Conservation (phyloP, 1,140 invertebrate genomes). For the Drosophila tsacasi region DNA sequence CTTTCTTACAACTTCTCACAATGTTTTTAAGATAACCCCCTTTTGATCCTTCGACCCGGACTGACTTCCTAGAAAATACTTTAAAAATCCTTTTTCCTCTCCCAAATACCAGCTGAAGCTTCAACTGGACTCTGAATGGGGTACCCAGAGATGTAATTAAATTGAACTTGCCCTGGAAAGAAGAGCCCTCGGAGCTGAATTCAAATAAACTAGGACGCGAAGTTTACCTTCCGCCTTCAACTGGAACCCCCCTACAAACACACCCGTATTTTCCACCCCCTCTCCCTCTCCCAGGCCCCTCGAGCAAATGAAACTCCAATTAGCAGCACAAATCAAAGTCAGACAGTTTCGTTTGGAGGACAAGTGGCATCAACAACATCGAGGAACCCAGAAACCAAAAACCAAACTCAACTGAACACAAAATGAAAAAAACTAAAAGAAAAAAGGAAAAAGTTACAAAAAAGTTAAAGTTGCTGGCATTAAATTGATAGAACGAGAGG, state of each 20-base stretch:
- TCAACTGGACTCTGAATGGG: neutral
- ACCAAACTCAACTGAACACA: constrained; percentile 9
- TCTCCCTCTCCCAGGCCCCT: neutral
- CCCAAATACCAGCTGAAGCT: neutral
- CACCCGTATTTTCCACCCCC: neutral
- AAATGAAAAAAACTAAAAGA: constrained; percentile 27
- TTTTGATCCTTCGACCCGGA: neutral
- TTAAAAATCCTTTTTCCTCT: neutral
- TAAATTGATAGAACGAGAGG: constrained; percentile 67
- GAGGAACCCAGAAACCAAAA: constrained; percentile 38
- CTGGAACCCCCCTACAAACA: neutral
- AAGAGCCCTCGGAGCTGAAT: constrained; percentile 13
- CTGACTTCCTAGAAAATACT: neutral
- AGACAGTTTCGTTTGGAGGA: constrained; percentile 35
- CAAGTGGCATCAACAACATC: constrained; percentile 29
- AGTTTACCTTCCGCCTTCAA: neutral
- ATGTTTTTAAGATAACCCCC: neutral
- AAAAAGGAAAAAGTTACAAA: constrained; percentile 19
- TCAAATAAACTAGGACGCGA: constrained; percentile 25
- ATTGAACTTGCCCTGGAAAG: constrained; percentile 22
- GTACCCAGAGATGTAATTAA: constrained; percentile 31
- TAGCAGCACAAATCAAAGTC: constrained; percentile 76
- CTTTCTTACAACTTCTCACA: no score
- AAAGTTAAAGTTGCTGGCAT: constrained; percentile 73
- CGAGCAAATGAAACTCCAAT: constrained; percentile 67